Evolutionary conservation across 1,140 invertebrate species (phyloP), one percentile per base, ranked within the genome.

Genomic region (Tenebrio molitor): DNA sequence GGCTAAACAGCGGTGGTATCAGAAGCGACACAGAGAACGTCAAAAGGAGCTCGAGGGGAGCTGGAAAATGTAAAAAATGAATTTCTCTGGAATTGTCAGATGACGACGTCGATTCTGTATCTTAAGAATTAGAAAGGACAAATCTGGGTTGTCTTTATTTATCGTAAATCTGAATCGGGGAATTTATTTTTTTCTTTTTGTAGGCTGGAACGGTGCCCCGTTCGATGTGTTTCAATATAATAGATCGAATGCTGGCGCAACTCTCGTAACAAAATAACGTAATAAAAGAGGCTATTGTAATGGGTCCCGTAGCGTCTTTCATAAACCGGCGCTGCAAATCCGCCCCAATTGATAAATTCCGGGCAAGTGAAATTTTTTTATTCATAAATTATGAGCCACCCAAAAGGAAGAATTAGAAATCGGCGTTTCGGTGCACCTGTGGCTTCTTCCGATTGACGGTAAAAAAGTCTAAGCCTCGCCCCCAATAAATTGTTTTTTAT

Each of bases 401-500:
- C 29, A 50, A 21, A 50, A 4, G 16, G 19, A 19, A 2, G 7
- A 14, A 44, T 44, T 16, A 12, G n/a, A 44, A 44, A 44, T 17
- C 12, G 14, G 6, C 7, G 42, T 44, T n/a, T 44, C 17, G n/a
- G 10, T 29, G 12, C 50, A 58, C 50, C 23, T 58, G 50, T 58
- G 50, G 50, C 50, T 58, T 50, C 44, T 23, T 50, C 15, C 0
- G 16, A 44, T 7, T 29, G 42, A 44, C 15, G 42, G 12, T 44
- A 12, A 44, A 44, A 44, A 6, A 14, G 17, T 58, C 8, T n/a
- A 29, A 39, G n/a, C n/a, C n/a, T 12, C 10, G n/a, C 23, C 15
- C 23, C 12, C 50, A 58, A 58, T 58, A 29, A 58, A 58, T 58
- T 58, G 50, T 58, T 58, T 58, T 46, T 58, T 58, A 58, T 58